These are phyloP conservation scores for Crypturellus tataupa DNA, from an alignment of 2,797 vertebrate genomes.

Conservation along the genomic window DNA sequence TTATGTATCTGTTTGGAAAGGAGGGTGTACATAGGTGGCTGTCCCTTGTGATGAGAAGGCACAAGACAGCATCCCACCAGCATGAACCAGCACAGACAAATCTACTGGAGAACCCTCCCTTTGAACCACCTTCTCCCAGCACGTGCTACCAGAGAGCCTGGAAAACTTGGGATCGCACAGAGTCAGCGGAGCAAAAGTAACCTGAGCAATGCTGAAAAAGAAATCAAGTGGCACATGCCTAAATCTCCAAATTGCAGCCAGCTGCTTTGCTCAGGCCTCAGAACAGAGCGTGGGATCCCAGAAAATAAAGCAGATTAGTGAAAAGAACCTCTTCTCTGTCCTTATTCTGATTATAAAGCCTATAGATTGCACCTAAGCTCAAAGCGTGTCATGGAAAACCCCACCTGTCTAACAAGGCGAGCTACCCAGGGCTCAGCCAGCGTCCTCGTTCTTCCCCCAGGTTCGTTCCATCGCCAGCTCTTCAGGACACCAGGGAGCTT, in stretches of 20 bases:
- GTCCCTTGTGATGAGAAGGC: too few relatives aligned
- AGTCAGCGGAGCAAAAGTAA: neutral
- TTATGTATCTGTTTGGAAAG: too few relatives aligned
- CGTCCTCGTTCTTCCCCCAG: neutral
- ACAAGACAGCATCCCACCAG: too few relatives aligned
- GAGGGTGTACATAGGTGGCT: too few relatives aligned
- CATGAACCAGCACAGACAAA: too few relatives aligned
- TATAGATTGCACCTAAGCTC: too few relatives aligned
- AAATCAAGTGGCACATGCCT: neutral
- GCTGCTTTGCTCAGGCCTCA: neutral
- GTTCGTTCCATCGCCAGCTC: neutral
- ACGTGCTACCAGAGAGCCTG: accelerated
- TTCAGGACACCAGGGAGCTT: neutral
- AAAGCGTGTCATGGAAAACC: accelerated
- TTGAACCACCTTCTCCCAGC: neutral
- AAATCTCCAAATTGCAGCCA: neutral
- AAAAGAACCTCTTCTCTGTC: too few relatives aligned
- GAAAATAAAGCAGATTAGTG: neutral
- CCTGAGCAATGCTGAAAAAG: neutral
- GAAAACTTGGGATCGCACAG: accelerated
- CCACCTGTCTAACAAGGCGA: neutral
- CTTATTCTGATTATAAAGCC: neutral
- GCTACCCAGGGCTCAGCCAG: accelerated
- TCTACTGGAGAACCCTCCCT: too few relatives aligned
- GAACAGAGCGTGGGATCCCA: neutral